Conservation (phyloP, 2,888 invertebrate species). For the Acronicta aceris region DNA sequence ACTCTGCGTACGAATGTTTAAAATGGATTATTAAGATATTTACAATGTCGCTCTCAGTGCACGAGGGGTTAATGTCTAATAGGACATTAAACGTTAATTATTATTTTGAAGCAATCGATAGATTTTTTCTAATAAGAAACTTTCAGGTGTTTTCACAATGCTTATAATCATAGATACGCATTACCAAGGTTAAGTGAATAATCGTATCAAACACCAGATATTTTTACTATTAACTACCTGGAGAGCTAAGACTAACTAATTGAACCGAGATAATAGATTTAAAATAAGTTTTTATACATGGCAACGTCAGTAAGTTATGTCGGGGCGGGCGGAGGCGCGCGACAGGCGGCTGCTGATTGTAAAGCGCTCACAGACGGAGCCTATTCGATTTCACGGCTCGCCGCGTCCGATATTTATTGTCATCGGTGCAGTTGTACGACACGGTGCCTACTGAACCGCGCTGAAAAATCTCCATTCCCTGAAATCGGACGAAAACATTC, state of each 20-base stretch:
- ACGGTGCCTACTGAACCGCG: conserved; percentile 87
- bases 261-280: conserved; percentile 53
- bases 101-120: conserved; percentile 30
- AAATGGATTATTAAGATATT: conserved; percentile 84
- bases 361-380: conserved; percentile 88
- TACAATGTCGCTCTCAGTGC: conserved; percentile 64
- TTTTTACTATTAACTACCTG: not conserved
- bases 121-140: not conserved
- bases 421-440: conserved; percentile 89
- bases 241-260: conserved; percentile 26
- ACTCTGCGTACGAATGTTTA: conserved; percentile 84
- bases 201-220: too few relatives aligned
- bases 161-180: too few relatives aligned
- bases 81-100: conserved; percentile 69
- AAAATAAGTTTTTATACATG: conserved; percentile 81
- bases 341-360: conserved; percentile 88
- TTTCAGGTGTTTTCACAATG: too few relatives aligned
- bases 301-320: conserved; percentile 81
- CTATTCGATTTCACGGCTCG: conserved; percentile 90
- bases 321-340: conserved; percentile 67
- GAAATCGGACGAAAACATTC: conserved; percentile 85
- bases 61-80: conserved; percentile 71
- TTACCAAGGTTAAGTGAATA: too few relatives aligned
- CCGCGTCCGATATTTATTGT: conserved; percentile 88
- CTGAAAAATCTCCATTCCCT: conserved; percentile 86